phyloP scores from a whole-genome alignment of 2,888 invertebrate species.

The Drosophila maculinotata region DNA sequence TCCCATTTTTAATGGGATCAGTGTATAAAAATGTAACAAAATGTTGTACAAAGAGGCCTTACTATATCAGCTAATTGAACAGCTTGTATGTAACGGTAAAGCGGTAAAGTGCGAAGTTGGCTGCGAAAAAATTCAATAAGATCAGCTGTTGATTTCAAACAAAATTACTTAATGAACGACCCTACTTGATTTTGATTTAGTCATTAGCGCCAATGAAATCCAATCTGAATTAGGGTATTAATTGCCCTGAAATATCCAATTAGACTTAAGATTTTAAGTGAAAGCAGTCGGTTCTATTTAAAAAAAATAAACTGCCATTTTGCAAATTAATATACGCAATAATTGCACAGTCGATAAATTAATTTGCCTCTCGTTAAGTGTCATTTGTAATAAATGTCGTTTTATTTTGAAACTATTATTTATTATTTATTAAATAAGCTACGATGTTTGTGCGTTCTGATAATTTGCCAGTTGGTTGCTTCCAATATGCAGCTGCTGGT shows the following conservation, averaged over 20 bases:
- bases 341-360: conserved; percentile 21
- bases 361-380: conserved; percentile 18
- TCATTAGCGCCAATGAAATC: no score
- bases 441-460: not conserved
- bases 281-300: conserved; percentile 1
- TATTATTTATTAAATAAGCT: conserved; percentile 28
- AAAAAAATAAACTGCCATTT: conserved; percentile 12
- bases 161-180: no score
- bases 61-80: no score
- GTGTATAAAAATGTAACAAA: no score
- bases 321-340: conserved; percentile 34
- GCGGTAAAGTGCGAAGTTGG: no score
- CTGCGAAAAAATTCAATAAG: no score
- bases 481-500: conserved; percentile 4
- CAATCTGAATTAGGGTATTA: no score
- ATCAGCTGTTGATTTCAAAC: no score
- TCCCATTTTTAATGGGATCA: no score
- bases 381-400: conserved; percentile 16
- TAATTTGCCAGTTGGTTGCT: conserved; percentile 15
- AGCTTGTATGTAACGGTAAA: no score
- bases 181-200: no score
- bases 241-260: conserved; percentile 10
- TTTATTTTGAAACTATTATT: conserved; percentile 6
- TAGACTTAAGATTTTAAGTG: conserved; percentile 25
- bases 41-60: no score